A percentile compares a stretch with the other conserved stretches of the same genome.
Evolutionary conservation across 2,113 vertebrate genomes (phyloP).

Genomic region (Neogale vison): DNA sequence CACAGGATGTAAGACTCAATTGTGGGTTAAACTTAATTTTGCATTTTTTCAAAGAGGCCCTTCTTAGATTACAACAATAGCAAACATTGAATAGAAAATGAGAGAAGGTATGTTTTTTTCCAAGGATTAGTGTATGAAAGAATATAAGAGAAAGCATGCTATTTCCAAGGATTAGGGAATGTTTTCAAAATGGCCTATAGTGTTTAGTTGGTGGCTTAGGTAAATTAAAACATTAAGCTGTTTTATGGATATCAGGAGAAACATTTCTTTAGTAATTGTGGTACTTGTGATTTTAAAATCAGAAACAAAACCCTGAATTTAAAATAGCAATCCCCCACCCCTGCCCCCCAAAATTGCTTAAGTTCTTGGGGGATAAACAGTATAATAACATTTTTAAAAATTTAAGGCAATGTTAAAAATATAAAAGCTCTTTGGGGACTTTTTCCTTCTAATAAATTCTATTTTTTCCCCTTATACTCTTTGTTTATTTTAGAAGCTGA

Average conservation of each 20-base stretch:
- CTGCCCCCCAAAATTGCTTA: not conserved
- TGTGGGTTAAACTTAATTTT: slow-evolving; percentile 72
- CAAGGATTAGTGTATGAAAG: slow-evolving; percentile 61
- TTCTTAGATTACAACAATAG: slow-evolving; percentile 70
- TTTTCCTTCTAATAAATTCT: slow-evolving; percentile 53
- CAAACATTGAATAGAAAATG: slow-evolving; percentile 70
- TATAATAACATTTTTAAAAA: not conserved
- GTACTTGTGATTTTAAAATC: slow-evolving; percentile 67
- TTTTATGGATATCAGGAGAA: slow-evolving; percentile 62
- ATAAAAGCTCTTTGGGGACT: slow-evolving; percentile 7
- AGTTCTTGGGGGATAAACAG: slow-evolving; percentile 24
- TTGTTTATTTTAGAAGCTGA: slow-evolving; percentile 43
- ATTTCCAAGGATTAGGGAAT: slow-evolving; percentile 71
- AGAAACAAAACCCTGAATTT: slow-evolving; percentile 70
- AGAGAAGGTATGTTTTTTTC: slow-evolving; percentile 62
- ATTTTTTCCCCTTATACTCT: not conserved
- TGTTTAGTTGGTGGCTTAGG: slow-evolving; percentile 51
- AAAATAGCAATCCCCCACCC: not conserved
- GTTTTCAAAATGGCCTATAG: slow-evolving; percentile 50
- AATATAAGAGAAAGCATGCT: slow-evolving; percentile 56
- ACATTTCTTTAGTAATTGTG: slow-evolving; percentile 47
- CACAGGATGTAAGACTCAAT: slow-evolving; percentile 73
- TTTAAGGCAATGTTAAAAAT: slow-evolving; percentile 51
- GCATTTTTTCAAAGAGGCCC: slow-evolving; percentile 64
- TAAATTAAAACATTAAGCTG: slow-evolving; percentile 53